Evolutionary conservation across 2,888 invertebrate genomes (phyloP), one percentile per base, ranked within the genome.

Genomic region (Spilosoma lubricipeda): DNA sequence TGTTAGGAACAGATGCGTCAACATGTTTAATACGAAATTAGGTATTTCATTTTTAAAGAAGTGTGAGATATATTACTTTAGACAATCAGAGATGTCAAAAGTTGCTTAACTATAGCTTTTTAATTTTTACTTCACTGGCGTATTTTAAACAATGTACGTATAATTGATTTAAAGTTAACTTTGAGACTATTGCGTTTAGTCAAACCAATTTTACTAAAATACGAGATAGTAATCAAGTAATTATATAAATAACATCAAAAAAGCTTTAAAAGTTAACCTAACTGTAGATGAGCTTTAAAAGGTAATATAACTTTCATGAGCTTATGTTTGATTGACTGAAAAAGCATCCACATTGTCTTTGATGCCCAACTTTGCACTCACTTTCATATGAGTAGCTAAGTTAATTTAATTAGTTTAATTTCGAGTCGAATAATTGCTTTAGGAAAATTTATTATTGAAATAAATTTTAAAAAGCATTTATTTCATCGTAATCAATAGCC

Each of bases 11-110:
- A 23, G 1, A 9, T 71, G 66, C 42, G 70, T 78, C 80, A 75
- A 78, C 77, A 66, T 76, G 72, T 80, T 42, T 74, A 36, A 15
- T 80, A 77, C 70, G 77, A 77, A 45, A 45, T 45, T 45, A 45
- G 18, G 2, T 45, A 45, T 45, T 45, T 45, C 42, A 13, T 45
- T 71, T 56, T n/a, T 52, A 45, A 15, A 7, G 20, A 56, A 56
- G 9, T n/a, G 52, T 11, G 23, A 56, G 9, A 23, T 2, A 11
- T 56, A 2, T 56, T 1, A 56, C 9, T 56, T 74, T 70, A 72
- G 75, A 74, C 71, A 80, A 82, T 75, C n/a, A 67, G 9, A 67
- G 9, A 27, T n/a, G 42, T 8, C 30, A 67, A 27, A n/a, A 36
- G 33, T 23, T n/a, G 23, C 39, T 1, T 2, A n/a, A n/a, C n/a